Conservation (phyloP, 2,113 vertebrate species). For the Tringa solitaria region DNA sequence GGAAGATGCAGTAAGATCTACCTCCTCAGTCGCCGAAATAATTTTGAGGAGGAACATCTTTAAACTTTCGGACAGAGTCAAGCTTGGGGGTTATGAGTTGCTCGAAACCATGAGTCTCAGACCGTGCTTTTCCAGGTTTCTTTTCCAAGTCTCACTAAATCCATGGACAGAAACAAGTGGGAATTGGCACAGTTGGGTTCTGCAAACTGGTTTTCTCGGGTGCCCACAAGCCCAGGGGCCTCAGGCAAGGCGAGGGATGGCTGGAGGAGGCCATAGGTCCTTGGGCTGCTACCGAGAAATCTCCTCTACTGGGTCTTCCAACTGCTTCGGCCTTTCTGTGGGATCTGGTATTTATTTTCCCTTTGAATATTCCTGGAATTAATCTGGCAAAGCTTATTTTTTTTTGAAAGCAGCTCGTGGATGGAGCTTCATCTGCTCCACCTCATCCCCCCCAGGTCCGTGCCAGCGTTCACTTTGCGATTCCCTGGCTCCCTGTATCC, state of each 20-base stretch:
- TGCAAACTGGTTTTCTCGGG: not conserved
- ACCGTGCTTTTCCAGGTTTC: not conserved
- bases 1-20: not conserved
- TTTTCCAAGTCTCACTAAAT: too few relatives aligned
- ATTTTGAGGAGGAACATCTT: not conserved
- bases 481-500: not conserved
- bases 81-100: not conserved
- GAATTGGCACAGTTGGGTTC: not conserved
- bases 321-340: not conserved
- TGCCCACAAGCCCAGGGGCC: not conserved
- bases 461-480: not conserved
- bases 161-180: not conserved
- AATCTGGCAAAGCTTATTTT: not conserved
- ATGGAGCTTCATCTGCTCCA: not conserved
- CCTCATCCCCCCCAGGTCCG: too few relatives aligned
- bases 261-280: accelerated
- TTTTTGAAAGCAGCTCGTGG: not conserved
- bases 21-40: not conserved
- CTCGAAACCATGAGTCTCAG: not conserved
- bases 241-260: not conserved
- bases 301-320: too few relatives aligned
- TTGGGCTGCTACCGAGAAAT: not conserved
- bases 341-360: not conserved
- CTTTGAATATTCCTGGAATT: not conserved
- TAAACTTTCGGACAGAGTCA: not conserved